Conservation (phyloP, 2,888 invertebrate species). For the Drosophila pegasa region DNA sequence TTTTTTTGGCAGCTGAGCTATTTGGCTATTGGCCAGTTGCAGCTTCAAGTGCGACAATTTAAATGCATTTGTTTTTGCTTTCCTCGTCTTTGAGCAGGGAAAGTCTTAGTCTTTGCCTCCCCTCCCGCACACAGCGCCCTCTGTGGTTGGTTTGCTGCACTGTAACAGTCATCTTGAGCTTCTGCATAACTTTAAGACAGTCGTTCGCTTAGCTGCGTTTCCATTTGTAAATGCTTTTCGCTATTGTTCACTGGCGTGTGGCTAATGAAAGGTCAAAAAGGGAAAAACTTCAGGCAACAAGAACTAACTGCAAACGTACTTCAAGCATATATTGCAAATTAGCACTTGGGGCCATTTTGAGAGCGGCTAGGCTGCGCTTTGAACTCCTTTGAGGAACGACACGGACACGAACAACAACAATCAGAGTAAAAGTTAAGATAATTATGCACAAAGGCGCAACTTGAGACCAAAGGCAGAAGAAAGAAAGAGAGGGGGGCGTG, state of each 20-base stretch:
- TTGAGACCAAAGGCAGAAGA: constrained; percentile 12
- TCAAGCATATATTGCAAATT: constrained; percentile 56
- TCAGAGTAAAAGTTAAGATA: constrained; percentile 52
- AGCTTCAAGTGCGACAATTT: constrained; percentile 62
- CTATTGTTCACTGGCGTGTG: constrained; percentile 57
- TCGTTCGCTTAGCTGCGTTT: constrained; percentile 1
- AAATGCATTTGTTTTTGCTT: constrained; percentile 55
- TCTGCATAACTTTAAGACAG: constrained; percentile 7
- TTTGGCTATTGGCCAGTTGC: constrained; percentile 44
- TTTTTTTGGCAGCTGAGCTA: constrained; percentile 30
- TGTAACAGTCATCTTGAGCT: neutral
- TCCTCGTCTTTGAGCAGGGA: neutral
- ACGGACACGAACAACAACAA: constrained; percentile 29
- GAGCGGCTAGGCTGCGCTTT: constrained; percentile 43
- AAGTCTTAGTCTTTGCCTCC: neutral
- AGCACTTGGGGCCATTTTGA: constrained; percentile 36
- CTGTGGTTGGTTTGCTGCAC: neutral
- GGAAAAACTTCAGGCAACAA: constrained; percentile 21
- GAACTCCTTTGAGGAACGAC: constrained; percentile 58
- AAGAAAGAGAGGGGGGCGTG: neutral
- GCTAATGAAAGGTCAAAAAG: constrained; percentile 61
- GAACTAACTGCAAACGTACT: constrained; percentile 40
- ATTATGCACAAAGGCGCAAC: constrained; percentile 56
- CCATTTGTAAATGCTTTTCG: constrained; percentile 12
- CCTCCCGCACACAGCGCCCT: neutral